Conservation (phyloP, 2,888 invertebrate genomes). For the Drosophila peninsularis region DNA sequence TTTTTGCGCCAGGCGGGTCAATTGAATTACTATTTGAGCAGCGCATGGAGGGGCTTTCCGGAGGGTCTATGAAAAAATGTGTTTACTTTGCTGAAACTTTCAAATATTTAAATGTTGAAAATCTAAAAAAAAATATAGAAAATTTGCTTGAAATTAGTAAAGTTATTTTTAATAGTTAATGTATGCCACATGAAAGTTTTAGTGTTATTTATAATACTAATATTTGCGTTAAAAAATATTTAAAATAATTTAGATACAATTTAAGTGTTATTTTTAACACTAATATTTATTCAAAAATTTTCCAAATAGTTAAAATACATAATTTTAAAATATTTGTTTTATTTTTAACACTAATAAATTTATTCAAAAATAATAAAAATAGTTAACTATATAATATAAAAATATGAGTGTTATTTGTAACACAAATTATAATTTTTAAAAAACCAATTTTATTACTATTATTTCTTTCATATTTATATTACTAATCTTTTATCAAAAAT, state of each 20-base stretch:
- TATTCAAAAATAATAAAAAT: too few relatives aligned
- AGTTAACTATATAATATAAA: too few relatives aligned
- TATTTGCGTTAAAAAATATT: too few relatives aligned
- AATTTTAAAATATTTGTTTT: too few relatives aligned
- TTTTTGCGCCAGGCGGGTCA: slow-evolving; percentile 26
- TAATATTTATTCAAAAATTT: too few relatives aligned
- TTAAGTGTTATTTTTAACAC: too few relatives aligned
- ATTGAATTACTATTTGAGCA: slow-evolving; percentile 20
- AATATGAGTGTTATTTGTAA: too few relatives aligned
- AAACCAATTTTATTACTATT: too few relatives aligned
- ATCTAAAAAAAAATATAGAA: neutral
- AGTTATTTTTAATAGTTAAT: neutral
- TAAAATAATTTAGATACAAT: neutral
- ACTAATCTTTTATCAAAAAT: too few relatives aligned
- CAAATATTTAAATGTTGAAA: neutral
- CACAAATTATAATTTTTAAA: too few relatives aligned
- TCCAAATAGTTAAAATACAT: too few relatives aligned
- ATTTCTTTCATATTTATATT: too few relatives aligned
- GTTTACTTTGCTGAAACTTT: neutral
- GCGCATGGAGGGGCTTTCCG: neutral
- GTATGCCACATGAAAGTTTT: neutral
- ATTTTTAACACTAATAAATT: neutral
- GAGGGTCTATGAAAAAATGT: neutral
- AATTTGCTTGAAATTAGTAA: neutral
- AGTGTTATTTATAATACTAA: neutral